Evolutionary conservation across 2,113 vertebrate species (phyloP), one percentile per base, ranked within the genome.

Genomic region (Urocynchramus pylzowi): DNA sequence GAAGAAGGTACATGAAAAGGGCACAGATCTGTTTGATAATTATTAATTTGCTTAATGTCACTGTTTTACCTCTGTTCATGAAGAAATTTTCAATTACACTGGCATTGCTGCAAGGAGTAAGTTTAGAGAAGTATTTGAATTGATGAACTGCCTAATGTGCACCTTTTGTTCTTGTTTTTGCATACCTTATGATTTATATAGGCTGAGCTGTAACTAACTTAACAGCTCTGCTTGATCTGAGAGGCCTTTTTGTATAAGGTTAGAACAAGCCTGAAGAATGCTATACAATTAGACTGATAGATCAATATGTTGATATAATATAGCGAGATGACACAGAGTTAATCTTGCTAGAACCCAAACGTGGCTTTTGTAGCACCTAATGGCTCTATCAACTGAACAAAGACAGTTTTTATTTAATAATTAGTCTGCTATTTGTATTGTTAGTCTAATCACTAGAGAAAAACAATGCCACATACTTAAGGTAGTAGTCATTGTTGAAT

Each of bases 21-120:
- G 82, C 84, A 94, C 45, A 70, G 94, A 98, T 94, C 92, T 96
- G 75, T 95, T 92, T 95, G 94, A 96, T 97, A 97, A 91, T 82
- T 94, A 96, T 95, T 96, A 92, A 96, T 98, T 97, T 97, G 84
- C 92, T 96, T 97, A 95, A 84, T 87, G 90, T 93, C 96, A 95
- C 61, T 84, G 84, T 94, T 63, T 68, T 74, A 80, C 63, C 95
- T 96, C 97, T 94, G 91, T 91, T 97, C 92, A 87, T 39, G 78
- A 87, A 96, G 75, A 88, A 77, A 70, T 97, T 97, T 97, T 97
- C 96, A 95, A 69, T 97, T 97, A 89, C 82, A 52, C 63, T 94
- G 93, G 61, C 77, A 92, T 90, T 96, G 90, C 84, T 97, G 87
- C 60, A 93, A 97, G 93, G 95, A 83, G 50, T 71, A 84, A 90